Base-by-base conservation (phyloP, 2,797 vertebrate species). In the Poeciliopsis gracilis region DNA sequence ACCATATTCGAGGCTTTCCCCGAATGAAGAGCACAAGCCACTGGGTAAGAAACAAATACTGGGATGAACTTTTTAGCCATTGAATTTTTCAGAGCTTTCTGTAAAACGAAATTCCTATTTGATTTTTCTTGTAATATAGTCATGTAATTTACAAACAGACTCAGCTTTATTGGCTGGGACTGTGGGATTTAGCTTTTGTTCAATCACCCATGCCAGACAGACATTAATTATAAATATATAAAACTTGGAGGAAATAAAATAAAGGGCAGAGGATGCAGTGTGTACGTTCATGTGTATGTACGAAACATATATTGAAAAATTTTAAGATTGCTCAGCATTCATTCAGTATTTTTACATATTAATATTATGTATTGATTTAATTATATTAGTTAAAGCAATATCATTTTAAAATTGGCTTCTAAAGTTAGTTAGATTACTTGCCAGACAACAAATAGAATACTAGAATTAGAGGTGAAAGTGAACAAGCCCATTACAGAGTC, bases 1-100 rank as follows among this genome's bases (percentile, higher is more conserved):
- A 92, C 98, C 98, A 84, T 99, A 99, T 91, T 99, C 97, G 74
- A 96, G 97, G 94, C 96, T 98, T 91, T 98, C 97, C 94, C 96
- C 97, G 78, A 96, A 92, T 78, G 96, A 97, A 86, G 97, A 98
- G 95, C 96, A 97, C 95, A 98, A 98, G 97, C 97, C 97, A 96
- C 96, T 98, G 96, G 97, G 97, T 98, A 95, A 96, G 97, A 95
- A 73, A 77, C 73, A 66, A 69, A 77, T 63, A 70, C 51, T 61
- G 43, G 49, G 25, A 79, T 61, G 38, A 59, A 67, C 72, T 16
- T 25, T 47, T 41, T 43, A 28, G n/a, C 74, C 66, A 28, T 41
- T 77, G 38, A 80, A 25, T 10, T 69, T 59, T 46, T n/a, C 5
- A 28, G 25, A 46, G 43, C 16, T 46, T 33, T 75, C 3, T 55